Evolutionary conservation across 2,113 vertebrate species (phyloP).

Genomic region (Cyanoramphus novaezelandiae): DNA sequence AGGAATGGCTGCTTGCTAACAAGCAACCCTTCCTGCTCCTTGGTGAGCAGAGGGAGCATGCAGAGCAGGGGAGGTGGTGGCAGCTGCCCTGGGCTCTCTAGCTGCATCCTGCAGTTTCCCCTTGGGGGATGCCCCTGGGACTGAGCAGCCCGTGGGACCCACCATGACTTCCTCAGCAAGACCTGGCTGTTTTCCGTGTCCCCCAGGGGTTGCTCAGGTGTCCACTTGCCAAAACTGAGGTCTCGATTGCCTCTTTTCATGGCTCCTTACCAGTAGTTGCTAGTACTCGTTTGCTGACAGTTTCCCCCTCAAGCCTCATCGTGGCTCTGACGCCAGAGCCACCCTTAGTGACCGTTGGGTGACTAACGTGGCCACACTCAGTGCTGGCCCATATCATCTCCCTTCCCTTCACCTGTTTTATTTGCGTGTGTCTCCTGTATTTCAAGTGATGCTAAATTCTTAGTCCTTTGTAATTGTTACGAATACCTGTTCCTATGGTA

Average conservation of each 20-base stretch:
- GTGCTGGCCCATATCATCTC: not conserved
- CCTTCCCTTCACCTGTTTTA: not conserved
- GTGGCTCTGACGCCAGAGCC: not conserved
- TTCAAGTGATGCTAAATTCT: not conserved
- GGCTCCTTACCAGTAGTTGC: not conserved
- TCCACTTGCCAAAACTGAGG: not conserved
- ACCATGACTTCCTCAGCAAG: not conserved
- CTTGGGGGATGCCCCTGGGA: not conserved
- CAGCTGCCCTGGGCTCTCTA: not conserved
- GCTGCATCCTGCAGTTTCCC: not conserved
- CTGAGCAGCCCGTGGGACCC: not conserved
- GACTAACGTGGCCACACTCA: rapidly evolving
- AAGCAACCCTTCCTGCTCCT: not conserved
- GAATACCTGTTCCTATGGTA: not conserved
- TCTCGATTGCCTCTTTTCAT: not conserved
- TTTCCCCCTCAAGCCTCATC: not conserved
- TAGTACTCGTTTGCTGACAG: not conserved
- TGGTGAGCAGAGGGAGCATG: rapidly evolving
- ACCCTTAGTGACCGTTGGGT: rapidly evolving
- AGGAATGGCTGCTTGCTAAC: not conserved
- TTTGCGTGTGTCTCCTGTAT: not conserved
- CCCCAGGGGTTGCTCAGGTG: rapidly evolving
- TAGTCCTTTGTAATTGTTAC: not conserved
- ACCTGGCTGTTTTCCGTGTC: rapidly evolving
- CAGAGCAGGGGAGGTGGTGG: rapidly evolving